Base-by-base conservation (phyloP, 2,113 vertebrate genomes). In the Xiphias gladius region DNA sequence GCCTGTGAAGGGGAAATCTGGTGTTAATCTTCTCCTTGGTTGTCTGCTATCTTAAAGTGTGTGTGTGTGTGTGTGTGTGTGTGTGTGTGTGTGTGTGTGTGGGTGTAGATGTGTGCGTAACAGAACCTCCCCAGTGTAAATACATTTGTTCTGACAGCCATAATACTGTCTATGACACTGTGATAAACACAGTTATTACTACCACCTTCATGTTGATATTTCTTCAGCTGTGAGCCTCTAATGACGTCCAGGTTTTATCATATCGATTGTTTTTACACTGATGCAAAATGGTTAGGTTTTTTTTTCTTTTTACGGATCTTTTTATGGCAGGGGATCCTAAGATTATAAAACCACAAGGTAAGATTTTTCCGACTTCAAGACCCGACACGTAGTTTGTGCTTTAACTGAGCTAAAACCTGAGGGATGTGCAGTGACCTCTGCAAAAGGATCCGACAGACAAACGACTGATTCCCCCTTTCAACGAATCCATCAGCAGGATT, bases 11-110 rank as follows among this genome's bases (percentile, higher is more conserved):
- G 55, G 68, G 26, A 89, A 92, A 86, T 88, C 85, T 91, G 89
- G 80, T 77, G 82, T 92, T 90, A 89, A 89, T 93, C 86, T 86
- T 87, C 84, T 84, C 82, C 52, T 79, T 87, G 86, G 82, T 80
- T 88, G 86, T 76, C 79, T 84, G 62, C 71, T 75, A 77, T 77
- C 72, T 76, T 19, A 19, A 52, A 73, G 73, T 22, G 75, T 81
- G 70, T 82, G 80, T 54, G 76, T 59, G 72, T 43, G 54, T 61
- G 41, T 69, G 67, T 68, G 59, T 76, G 39, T 54, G 41, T 5
- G 64, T 84, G 75, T 65, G 85, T 63, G 82, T 66, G 30, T 46
- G 48, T 76, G 59, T 80, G 80, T 67, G n/a, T n/a, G n/a, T n/a
- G n/a, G n/a, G 43, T 3, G 64, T 84, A 79, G 11, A 75, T 76